Base-by-base conservation (phyloP, 2,113 vertebrate genomes). In the Gambusia holbrooki region DNA sequence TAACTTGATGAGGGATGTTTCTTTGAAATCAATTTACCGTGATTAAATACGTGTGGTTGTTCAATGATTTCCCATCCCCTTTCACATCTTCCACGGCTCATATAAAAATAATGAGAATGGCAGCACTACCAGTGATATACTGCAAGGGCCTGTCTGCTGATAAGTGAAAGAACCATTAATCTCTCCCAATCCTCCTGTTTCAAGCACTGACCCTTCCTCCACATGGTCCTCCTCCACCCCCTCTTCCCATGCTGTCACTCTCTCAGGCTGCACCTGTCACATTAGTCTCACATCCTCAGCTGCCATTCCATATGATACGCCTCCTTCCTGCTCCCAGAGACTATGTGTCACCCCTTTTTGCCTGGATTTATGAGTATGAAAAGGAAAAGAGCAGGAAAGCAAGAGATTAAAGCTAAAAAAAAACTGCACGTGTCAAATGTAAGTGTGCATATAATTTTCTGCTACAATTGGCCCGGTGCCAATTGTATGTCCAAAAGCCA, bases 191-290 rank as follows among this genome's bases (percentile, higher is more conserved):
- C 29, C 25, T 64, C 74, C 85, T 77, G 76, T 85, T 81, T 73
- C 19, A 19, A 82, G 66, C 68, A 17, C 68, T 65, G 79, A 82
- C 79, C 85, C 78, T 62, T 51, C 62, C 77, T 61, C 69, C 60
- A 32, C 77, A 65, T 65, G 33, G 40, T 70, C 69, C 35, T 73
- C 69, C 64, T 69, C 89, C 80, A 67, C 81, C 76, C 64, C 58
- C 62, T 81, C 80, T 83, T 90, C 84, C 87, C 87, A 86, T 88
- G 85, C 89, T 88, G 90, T 90, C 89, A 86, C 85, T 92, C 90
- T 88, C 85, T 58, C 79, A 62, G 87, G 35, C 84, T 91, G 92
- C 93, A 92, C 88, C 92, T 93, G 93, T 93, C 92, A 90, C 90
- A 92, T 93, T 92, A 93, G 87, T 67, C 86, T 82, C 86, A 88